Conservation (phyloP, 2,797 vertebrate genomes). For the Amazona finschi region DNA sequence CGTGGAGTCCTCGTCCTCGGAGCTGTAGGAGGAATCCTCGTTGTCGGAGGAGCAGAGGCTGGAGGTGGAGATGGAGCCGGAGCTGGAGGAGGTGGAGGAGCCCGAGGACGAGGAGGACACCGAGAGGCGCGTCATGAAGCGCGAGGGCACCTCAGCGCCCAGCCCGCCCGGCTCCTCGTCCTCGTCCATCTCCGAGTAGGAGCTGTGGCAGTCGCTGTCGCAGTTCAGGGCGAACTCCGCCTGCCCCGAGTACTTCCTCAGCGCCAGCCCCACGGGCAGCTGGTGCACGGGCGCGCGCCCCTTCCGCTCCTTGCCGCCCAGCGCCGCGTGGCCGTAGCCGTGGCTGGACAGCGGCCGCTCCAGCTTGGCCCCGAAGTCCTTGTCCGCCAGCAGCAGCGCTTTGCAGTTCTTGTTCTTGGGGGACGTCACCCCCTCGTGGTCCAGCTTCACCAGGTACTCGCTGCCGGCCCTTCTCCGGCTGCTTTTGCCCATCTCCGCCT, state of each 20-base stretch:
- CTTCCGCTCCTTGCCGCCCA: constrained; percentile 84
- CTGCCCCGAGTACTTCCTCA: constrained; percentile 82
- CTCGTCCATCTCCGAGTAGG: constrained; percentile 92
- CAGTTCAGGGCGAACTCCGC: constrained; percentile 86
- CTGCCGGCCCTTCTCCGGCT: constrained; percentile 75
- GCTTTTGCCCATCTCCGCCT: constrained; percentile 66
- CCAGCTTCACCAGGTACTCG: constrained; percentile 92
- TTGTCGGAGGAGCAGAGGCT: constrained; percentile 95
- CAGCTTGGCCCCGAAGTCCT: constrained; percentile 77
- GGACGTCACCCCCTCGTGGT: constrained; percentile 97
- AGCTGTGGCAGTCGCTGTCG: constrained; percentile 92
- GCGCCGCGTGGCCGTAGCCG: constrained; percentile 79
- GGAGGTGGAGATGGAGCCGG: constrained; percentile 92
- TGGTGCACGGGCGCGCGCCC: constrained; percentile 75
- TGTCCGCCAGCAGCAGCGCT: constrained; percentile 85
- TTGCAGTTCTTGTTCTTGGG: constrained; percentile 95
- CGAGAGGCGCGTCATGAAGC: constrained; percentile 88
- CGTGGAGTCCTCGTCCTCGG: constrained; percentile 89
- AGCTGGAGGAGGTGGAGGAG: constrained; percentile 92
- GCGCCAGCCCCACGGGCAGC: constrained; percentile 77
- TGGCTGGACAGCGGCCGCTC: constrained; percentile 72
- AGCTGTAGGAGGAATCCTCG: constrained; percentile 94
- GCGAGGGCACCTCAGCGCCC: constrained; percentile 76
- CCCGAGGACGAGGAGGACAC: constrained; percentile 92
- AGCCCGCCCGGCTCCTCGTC: constrained; percentile 85